Conservation (phyloP, 2,113 vertebrate species). For the Todiramphus saurophagus region DNA sequence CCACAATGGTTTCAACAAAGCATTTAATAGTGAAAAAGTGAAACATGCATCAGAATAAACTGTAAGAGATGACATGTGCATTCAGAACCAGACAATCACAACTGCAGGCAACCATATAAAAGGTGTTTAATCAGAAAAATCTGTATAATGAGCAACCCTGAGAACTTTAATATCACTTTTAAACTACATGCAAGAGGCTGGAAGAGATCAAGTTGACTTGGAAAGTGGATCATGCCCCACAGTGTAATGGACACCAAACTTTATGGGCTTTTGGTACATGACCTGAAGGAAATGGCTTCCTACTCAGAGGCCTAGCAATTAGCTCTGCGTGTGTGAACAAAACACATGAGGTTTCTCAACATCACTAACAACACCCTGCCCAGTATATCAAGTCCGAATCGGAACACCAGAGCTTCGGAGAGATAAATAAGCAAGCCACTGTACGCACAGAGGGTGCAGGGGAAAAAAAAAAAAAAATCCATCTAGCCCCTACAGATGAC, state of each 20-base stretch:
- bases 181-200: not conserved
- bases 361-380: not conserved
- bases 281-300: not conserved
- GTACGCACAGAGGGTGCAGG: not conserved
- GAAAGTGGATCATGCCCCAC: not conserved
- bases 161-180: not conserved
- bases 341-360: slow-evolving; percentile 37
- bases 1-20: not conserved
- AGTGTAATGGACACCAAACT: not conserved
- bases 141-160: not conserved
- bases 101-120: not conserved
- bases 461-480: slow-evolving; percentile 25
- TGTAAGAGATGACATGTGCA: not conserved
- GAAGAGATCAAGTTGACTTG: not conserved
- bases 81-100: not conserved
- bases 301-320: slow-evolving; percentile 14
- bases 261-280: not conserved
- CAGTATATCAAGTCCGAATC: not conserved
- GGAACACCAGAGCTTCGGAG: slow-evolving; percentile 1
- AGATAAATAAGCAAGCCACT: not conserved
- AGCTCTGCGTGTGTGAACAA: not conserved
- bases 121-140: not conserved
- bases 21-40: not conserved
- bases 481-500: not conserved
- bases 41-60: not conserved